A percentile compares a stretch with the other conserved stretches of the same genome.
These are phyloP conservation scores for Lacerta agilis DNA, from an alignment of 2,797 vertebrate genomes.

Conservation along the genomic window DNA sequence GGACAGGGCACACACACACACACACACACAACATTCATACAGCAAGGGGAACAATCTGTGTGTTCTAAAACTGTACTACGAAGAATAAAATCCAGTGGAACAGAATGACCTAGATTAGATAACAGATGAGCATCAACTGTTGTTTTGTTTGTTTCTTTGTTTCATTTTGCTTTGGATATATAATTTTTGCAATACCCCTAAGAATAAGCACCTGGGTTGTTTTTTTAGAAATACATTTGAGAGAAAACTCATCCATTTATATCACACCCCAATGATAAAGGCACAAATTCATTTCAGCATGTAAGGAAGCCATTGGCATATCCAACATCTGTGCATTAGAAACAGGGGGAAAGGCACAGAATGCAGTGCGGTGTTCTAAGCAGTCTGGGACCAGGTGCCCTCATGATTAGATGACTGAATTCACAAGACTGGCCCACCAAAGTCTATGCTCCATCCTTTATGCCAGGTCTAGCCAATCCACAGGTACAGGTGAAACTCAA, in stretches of 20 bases:
- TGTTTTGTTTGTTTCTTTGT: neutral
- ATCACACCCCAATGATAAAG: neutral
- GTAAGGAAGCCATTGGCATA: neutral
- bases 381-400: conserved; percentile 20
- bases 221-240: no score
- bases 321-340: no score
- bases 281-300: neutral
- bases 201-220: no score
- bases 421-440: no score
- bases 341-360: neutral
- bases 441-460: no score
- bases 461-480: no score
- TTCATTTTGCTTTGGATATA: no score
- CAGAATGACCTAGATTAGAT: neutral
- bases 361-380: neutral
- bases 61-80: neutral
- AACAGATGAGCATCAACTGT: neutral
- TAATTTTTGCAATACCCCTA: no score
- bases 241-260: neutral
- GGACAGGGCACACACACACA: no score
- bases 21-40: no score
- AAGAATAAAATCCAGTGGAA: neutral
- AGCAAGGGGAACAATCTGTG: neutral
- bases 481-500: no score
- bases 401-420: neutral